Conservation (phyloP, 1,140 invertebrate genomes). For the Akabosia matsudoensis region DNA sequence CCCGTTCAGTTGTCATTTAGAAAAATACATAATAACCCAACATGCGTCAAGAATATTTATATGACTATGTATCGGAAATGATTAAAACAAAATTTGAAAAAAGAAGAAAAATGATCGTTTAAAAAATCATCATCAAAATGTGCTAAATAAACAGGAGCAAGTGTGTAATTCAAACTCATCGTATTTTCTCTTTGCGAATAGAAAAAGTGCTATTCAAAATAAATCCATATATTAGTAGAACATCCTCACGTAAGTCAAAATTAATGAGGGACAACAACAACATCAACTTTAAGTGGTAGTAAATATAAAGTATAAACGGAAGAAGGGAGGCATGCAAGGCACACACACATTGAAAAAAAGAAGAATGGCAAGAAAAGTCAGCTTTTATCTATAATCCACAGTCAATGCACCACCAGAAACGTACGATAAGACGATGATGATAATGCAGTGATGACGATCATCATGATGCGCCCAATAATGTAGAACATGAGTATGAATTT, state of each 20-base stretch:
- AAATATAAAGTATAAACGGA: not conserved
- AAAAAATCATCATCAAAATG: not conserved
- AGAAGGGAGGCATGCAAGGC: not conserved
- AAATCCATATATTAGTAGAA: conserved; percentile 14
- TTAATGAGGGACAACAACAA: conserved; percentile 23
- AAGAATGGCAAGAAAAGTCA: not conserved
- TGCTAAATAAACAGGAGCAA: conserved; percentile 19
- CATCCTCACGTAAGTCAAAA: conserved; percentile 4
- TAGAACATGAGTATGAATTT: conserved; percentile 16
- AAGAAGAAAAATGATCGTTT: not conserved
- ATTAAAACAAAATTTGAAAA: conserved; percentile 5
- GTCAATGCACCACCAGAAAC: no score
- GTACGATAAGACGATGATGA: not conserved
- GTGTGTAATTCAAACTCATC: not conserved
- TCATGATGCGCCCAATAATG: conserved; percentile 16
- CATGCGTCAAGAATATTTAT: no score
- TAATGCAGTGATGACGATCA: not conserved
- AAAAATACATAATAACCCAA: not conserved
- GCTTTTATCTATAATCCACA: conserved; percentile 2
- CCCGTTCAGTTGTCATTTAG: not conserved
- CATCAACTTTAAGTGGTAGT: not conserved
- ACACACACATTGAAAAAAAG: not conserved
- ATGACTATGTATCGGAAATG: conserved; percentile 2
- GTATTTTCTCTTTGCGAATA: not conserved
- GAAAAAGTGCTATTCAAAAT: not conserved